Evolutionary conservation across 2,888 invertebrate genomes (phyloP), one percentile per base, ranked within the genome.

Genomic region (Callimorpha dominula): DNA sequence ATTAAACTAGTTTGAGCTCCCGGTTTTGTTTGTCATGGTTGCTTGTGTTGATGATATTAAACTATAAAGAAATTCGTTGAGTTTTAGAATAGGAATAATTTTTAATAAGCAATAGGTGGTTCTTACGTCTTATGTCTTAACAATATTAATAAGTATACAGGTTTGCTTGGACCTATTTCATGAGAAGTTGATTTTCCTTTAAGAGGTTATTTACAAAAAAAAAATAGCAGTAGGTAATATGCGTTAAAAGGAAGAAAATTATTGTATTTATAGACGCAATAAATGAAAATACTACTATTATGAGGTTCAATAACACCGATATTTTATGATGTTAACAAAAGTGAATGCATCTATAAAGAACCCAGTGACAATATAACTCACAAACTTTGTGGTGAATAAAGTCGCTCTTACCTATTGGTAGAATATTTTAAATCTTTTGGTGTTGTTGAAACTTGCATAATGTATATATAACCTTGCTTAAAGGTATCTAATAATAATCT

Each of bases 1-100:
- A 71, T 70, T 75, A 57, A 75, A 83, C 76, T 74, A 68, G 62
- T 46, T 68, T 68, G 54, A 66, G 77, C 74, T 60, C 49, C 54
- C 54, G 60, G 60, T 77, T 78, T 72, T 76, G 80, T 72, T 17
- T 72, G 77, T 77, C 78, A 81, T 77, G 74, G 57, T 57, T 49
- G 52, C n/a, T 40, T 66, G 17, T 62, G 17, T 62, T 46, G 54
- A 46, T 49, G 14, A 69, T 73, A 52, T 60, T 62, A 40, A 54
- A 40, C 20, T 54, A 63, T 67, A 63, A 54, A 62, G 63, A 63
- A 43, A 62, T 70, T 57, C 40, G 17, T 54, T 69, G 46, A 57
- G 20, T 57, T 68, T 68, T n/a, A 14, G n/a, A 20, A 43, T 20
- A 20, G 11, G 57, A 57, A 54, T 57, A 12, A 20, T 31, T 31